Percentiles rank a stretch among this genome's conserved stretches.
phyloP scores from a whole-genome alignment of 2,888 invertebrate species.

The Xylota sylvarum region DNA sequence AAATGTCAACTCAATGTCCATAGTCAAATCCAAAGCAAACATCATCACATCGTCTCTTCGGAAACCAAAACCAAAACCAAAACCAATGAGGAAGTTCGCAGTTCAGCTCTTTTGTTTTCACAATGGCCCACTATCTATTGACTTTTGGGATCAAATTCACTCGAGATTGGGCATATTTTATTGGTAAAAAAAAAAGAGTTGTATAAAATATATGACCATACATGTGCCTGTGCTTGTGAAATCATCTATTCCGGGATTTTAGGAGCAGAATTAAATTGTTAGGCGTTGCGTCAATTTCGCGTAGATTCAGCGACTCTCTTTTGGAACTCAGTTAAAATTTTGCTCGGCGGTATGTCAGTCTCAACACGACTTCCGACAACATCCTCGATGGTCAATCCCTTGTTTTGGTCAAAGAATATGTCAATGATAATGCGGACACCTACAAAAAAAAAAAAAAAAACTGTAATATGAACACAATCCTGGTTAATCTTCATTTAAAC shows the following conservation, averaged over 20 bases:
- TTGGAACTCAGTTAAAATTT: constrained; percentile 83
- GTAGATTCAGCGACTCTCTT: constrained; percentile 74
- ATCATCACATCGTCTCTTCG: too few species aligned
- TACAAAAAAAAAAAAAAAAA: constrained; percentile 68
- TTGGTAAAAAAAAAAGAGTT: not conserved
- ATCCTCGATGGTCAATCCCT: constrained; percentile 78
- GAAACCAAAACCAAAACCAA: not conserved
- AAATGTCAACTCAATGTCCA: constrained; percentile 5
- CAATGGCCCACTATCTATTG: not conserved
- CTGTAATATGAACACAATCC: too few species aligned
- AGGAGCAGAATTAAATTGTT: not conserved
- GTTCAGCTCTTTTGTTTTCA: constrained; percentile 26
- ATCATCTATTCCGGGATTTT: constrained; percentile 10
- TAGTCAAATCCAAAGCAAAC: not conserved
- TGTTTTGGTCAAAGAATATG: constrained; percentile 81
- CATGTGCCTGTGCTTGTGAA: constrained; percentile 13
- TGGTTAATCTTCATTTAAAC: not conserved
- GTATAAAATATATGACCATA: constrained; percentile 11
- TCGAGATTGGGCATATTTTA: constrained; percentile 6
- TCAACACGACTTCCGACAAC: constrained; percentile 83
- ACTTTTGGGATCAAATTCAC: not conserved
- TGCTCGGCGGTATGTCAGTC: constrained; percentile 83
- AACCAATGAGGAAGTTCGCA: constrained; percentile 20
- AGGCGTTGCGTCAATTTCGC: constrained; percentile 28
- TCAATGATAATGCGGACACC: constrained; percentile 84